Evolutionary conservation across 2,797 vertebrate species (phyloP), one percentile per base, ranked within the genome.

Genomic region (Tiaroga cobitis): DNA sequence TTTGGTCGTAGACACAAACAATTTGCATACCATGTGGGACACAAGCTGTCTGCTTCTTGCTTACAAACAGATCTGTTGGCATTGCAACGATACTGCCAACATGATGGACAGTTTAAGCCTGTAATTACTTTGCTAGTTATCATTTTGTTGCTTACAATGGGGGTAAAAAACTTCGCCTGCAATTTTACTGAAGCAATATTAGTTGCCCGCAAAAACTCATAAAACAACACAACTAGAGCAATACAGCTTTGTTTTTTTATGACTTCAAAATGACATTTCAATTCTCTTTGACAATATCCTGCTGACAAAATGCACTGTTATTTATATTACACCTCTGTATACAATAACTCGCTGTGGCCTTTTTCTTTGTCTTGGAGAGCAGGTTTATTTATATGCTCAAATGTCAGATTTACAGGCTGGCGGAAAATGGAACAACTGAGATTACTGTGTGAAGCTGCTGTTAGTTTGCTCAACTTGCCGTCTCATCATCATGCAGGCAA

Each of bases 11-110:
- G 41, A 46, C 77, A n/a, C 56, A 54, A 85, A 80, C 68, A 0
- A 80, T 85, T 85, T 85, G 68, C 83, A 80, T 80, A 80, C 77
- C 83, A 74, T 80, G 77, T 85, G 83, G 77, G 54, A 80, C 68
- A 65, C 51, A 73, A 63, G 68, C 77, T 51, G 77, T 73, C 77
- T 80, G 77, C 77, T 73, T 21, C 56, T 61, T 72, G 65, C 51
- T 79, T 63, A 37, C 37, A 85, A 63, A 79, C 43, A 85, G 65
- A 29, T 80, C 3, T 63, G n/a, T 85, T 49, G 16, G 54, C 68
- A 26, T 54, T 85, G 77, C 54, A 74, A 80, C 4, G 4, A 26
- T 49, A 72, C 56, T 51, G 77, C 21, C 68, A 80, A 51, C 54
- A 80, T 63, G 32, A 73, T 49, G 39, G 67, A 43, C 49, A 56